Conservation (phyloP, 2,113 vertebrate species). For the Canis aureus region DNA sequence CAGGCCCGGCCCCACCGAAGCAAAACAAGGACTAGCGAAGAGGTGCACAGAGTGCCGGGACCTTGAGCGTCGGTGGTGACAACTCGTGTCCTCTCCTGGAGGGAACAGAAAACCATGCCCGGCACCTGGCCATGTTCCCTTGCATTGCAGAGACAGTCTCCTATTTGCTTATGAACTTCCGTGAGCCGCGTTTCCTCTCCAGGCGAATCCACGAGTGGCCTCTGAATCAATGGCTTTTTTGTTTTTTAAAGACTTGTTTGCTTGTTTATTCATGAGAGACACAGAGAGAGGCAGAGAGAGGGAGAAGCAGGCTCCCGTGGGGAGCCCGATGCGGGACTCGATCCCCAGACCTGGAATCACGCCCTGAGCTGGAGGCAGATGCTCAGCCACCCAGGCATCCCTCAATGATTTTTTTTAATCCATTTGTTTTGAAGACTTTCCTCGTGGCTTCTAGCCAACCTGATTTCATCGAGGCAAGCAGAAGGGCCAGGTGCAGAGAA, state of each 20-base stretch:
- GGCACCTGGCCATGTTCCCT: background rate
- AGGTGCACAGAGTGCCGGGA: no score
- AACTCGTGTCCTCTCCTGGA: background rate
- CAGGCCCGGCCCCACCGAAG: no score
- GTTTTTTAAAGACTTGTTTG: background rate
- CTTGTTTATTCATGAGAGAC: no score
- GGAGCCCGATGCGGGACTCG: no score
- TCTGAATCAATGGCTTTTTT: background rate
- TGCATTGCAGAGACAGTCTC: background rate
- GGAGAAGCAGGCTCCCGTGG: no score
- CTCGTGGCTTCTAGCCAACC: background rate
- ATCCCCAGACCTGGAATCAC: no score
- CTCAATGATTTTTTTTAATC: background rate
- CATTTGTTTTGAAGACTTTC: background rate
- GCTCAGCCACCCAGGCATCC: no score
- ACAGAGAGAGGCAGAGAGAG: no score
- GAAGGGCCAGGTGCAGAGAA: background rate
- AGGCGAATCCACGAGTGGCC: accelerated
- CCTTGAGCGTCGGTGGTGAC: no score
- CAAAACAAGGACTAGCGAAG: no score
- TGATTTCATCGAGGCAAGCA: background rate
- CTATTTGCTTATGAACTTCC: background rate
- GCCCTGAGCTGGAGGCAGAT: no score
- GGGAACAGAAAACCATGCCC: no score
- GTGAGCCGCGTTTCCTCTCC: background rate